A percentile compares a stretch with the other conserved stretches of the same genome.
Evolutionary conservation across 1,140 invertebrate genomes (phyloP).

Genomic region (Rhynchophorus ferrugineus): DNA sequence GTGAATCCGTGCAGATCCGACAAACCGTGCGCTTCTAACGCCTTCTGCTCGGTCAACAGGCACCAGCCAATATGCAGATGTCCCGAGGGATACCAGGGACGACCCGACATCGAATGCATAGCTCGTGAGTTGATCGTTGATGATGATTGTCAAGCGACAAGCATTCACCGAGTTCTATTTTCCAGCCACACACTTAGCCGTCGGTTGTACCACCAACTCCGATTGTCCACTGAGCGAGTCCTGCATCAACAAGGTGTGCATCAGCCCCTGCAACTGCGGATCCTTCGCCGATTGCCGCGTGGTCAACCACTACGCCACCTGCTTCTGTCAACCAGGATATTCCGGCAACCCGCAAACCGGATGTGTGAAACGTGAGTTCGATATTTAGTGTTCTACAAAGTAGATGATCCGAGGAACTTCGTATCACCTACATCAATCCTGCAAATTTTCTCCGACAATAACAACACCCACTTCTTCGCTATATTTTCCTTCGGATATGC

Average conservation of each 20-base stretch:
- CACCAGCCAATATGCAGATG: slow-evolving; percentile 73
- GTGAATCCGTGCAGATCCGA: slow-evolving; percentile 65
- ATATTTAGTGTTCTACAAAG: no score
- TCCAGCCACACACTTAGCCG: slow-evolving; percentile 47
- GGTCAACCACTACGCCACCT: slow-evolving; percentile 72
- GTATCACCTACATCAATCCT: neutral
- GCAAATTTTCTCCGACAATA: no score
- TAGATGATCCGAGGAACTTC: no score
- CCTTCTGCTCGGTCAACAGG: slow-evolving; percentile 69
- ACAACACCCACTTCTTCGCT: no score
- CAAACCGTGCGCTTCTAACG: slow-evolving; percentile 63
- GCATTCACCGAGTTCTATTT: no score
- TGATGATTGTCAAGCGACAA: no score
- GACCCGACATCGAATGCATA: slow-evolving; percentile 61
- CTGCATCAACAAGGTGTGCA: slow-evolving; percentile 69
- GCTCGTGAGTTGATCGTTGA: slow-evolving; percentile 60
- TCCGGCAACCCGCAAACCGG: slow-evolving; percentile 76
- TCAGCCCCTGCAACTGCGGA: slow-evolving; percentile 79
- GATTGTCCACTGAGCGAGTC: slow-evolving; percentile 73
- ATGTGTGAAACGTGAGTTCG: slow-evolving; percentile 60
- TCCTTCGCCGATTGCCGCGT: slow-evolving; percentile 72
- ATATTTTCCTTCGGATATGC: no score
- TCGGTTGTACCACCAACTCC: slow-evolving; percentile 67
- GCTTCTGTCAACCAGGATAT: slow-evolving; percentile 67
- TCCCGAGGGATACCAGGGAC: slow-evolving; percentile 67